Evolutionary conservation across 2,113 vertebrate genomes (phyloP).

Genomic region (Gymnorhina tibicen): DNA sequence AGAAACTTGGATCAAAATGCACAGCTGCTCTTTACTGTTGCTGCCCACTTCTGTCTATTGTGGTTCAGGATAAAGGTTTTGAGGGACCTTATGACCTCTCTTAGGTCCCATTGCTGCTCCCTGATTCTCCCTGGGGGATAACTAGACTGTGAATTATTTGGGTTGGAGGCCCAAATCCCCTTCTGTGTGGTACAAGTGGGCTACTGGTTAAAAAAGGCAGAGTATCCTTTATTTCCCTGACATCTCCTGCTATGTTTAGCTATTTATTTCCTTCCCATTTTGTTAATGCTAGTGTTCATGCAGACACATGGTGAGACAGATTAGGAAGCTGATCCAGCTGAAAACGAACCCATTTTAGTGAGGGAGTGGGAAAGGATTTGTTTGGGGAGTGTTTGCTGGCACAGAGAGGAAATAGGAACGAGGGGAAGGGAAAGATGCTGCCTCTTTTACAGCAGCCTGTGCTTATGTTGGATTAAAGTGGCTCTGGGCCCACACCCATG

Average conservation of each 20-base stretch:
- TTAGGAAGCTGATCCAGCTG: slow-evolving; percentile 51
- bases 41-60: background rate
- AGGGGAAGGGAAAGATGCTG: background rate
- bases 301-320: slow-evolving; percentile 44
- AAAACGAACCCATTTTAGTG: slow-evolving; percentile 23
- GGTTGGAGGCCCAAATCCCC: background rate
- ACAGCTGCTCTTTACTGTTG: background rate
- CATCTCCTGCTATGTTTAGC: background rate
- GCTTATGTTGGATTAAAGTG: background rate
- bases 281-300: slow-evolving; percentile 18
- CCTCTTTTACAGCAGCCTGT: background rate
- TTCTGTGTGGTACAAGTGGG: background rate
- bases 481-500: background rate
- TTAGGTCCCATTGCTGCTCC: background rate
- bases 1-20: background rate
- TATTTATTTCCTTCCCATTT: slow-evolving; percentile 26
- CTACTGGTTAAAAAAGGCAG: background rate
- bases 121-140: background rate
- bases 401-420: background rate
- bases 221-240: background rate
- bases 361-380: slow-evolving; percentile 14
- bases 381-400: background rate
- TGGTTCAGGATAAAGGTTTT: background rate
- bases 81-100: background rate
- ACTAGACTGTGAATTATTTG: background rate